Evolutionary conservation across 2,888 invertebrate species (phyloP), one percentile per base, ranked within the genome.

Genomic region (Alviniconcha strummeri): DNA sequence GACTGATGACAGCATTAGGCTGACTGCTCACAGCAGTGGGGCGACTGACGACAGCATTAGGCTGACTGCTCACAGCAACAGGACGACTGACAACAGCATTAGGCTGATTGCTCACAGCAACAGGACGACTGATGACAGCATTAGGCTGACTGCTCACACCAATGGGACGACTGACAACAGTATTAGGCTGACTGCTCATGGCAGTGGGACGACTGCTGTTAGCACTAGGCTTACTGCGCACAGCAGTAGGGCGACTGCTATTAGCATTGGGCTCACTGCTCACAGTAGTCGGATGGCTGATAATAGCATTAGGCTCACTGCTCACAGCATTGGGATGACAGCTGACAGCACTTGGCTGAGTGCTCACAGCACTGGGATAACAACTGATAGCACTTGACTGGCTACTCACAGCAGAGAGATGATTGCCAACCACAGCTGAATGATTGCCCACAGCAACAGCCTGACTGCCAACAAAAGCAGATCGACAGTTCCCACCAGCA

Each of bases 401-500:
- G 57, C 9, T 77, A 36, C 57, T 77, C 57, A 17, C 64, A 52
- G 78, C 15, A 78, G 64, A 15, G 64, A 60, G 78, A 52, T 19
- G 36, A 78, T 15, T 64, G 8, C 19, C 52, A 13, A 57, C 36
- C 57, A 8, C 57, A 52, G 15, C 52, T 7, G 78, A 57, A 56
- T 2, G 78, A 5, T 52, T 60, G 15, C 78, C 64, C 9, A 17
- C 4, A 11, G 9, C 52, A 36, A 60, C 78, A 36, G 78, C 52
- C 78, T 57, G 56, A 8, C 52, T 78, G 60, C 78, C 57, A 5
- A 78, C 78, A 78, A 78, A 78, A 15, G 78, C 78, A 64, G 78
- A 78, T 15, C 78, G 78, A 64, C 17, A 52, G 6, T 9, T 17
- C 15, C 52, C 57, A 19, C 36, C 78, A 64, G 78, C 5, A 5